Evolutionary conservation across 2,888 invertebrate species (phyloP).

Genomic region (Atethmia centrago): DNA sequence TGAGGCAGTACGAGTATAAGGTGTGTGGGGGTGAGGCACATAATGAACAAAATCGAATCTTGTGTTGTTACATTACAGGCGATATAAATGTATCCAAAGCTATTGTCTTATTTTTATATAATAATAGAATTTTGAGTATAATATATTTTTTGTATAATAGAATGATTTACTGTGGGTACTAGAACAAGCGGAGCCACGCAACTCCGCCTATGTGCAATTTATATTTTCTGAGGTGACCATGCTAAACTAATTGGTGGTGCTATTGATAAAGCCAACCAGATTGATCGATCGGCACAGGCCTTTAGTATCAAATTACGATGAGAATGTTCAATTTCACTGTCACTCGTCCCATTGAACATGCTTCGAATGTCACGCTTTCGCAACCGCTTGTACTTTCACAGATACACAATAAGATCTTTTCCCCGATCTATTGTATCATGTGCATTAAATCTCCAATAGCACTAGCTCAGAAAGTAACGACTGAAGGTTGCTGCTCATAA

Average conservation of each 20-base stretch:
- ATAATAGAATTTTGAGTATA: no score
- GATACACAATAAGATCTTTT: conserved; percentile 21
- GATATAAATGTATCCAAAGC: no score
- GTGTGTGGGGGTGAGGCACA: no score
- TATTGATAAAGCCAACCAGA: conserved; percentile 3
- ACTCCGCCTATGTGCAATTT: no score
- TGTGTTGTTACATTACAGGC: no score
- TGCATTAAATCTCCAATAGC: conserved; percentile 15
- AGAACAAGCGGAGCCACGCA: no score
- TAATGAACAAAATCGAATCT: no score
- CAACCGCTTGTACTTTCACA: conserved; percentile 7
- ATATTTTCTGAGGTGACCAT: no score
- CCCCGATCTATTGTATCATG: conserved; percentile 17
- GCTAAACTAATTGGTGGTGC: not conserved
- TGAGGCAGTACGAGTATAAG: no score
- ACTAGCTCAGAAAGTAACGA: conserved; percentile 21
- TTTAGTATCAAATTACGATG: conserved; percentile 48
- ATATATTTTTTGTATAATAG: no score
- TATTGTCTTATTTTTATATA: no score
- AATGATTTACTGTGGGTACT: no score
- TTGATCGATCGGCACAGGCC: conserved; percentile 25
- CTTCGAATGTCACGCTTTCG: conserved; percentile 57
- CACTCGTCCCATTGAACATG: conserved; percentile 41
- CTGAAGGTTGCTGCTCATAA: not conserved
- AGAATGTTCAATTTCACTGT: conserved; percentile 55